A percentile compares a stretch with the other conserved stretches of the same genome.
phyloP scores from a whole-genome alignment of 2,113 vertebrate species.

The Albula goreensis region DNA sequence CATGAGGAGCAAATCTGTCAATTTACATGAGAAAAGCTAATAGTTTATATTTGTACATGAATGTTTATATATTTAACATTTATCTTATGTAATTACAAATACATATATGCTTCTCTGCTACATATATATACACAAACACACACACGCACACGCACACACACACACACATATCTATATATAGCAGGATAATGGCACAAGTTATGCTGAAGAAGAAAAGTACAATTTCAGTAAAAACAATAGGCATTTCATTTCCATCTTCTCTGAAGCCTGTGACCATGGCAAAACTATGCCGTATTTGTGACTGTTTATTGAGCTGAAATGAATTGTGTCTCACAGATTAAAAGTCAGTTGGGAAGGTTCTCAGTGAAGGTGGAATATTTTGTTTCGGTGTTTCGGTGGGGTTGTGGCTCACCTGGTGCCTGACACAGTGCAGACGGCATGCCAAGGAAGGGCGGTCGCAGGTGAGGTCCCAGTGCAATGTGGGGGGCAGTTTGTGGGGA shows the following conservation, averaged over 20 bases:
- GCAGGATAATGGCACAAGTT: neutral
- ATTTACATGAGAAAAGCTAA: too few relatives aligned
- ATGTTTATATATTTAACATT: too few relatives aligned
- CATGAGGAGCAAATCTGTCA: too few relatives aligned
- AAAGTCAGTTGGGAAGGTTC: neutral
- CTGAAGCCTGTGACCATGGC: neutral
- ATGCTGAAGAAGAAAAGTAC: neutral
- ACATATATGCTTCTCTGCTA: neutral
- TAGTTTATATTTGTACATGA: too few relatives aligned
- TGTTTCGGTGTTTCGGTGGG: neutral
- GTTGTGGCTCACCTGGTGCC: slow-evolving; percentile 81
- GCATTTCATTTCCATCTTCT: neutral
- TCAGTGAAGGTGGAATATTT: neutral
- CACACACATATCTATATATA: neutral
- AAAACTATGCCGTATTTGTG: neutral
- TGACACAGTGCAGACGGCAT: slow-evolving; percentile 93
- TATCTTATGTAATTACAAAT: too few relatives aligned
- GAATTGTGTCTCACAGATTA: neutral
- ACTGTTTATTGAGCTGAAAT: neutral
- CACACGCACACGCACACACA: too few relatives aligned
- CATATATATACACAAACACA: too few relatives aligned
- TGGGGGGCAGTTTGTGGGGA: slow-evolving; percentile 90
- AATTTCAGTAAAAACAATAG: neutral
- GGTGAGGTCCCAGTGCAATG: slow-evolving; percentile 87
- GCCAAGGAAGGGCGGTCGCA: slow-evolving; percentile 92